Evolutionary conservation across 2,113 vertebrate genomes (phyloP).

Genomic region (Passer domesticus): DNA sequence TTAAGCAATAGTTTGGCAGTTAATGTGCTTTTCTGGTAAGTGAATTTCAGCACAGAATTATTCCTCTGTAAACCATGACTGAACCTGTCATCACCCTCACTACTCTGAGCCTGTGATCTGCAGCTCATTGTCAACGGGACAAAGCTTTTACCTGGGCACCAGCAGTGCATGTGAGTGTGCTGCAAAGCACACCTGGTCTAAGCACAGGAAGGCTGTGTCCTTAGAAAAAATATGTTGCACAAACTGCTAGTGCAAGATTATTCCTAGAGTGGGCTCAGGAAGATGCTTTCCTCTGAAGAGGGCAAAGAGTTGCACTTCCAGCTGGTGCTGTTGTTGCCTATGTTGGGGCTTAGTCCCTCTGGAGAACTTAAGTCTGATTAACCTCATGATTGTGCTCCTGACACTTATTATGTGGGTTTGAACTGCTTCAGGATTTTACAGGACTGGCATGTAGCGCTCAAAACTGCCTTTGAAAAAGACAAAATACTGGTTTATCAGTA

Average conservation of each 20-base stretch:
- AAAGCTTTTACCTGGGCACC: background rate
- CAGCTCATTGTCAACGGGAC: fast-evolving
- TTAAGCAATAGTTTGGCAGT: background rate
- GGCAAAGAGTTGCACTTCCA: background rate
- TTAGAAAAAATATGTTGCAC: background rate
- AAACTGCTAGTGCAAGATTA: background rate
- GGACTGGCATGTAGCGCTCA: fast-evolving
- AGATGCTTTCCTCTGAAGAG: background rate
- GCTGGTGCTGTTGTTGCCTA: background rate
- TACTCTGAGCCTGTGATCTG: background rate
- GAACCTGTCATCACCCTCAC: background rate
- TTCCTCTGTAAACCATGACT: background rate
- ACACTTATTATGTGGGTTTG: background rate
- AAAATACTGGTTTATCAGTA: background rate
- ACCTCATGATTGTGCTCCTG: background rate
- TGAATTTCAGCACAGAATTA: background rate
- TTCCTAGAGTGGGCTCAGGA: background rate
- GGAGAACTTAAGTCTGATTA: background rate
- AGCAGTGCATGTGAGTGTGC: background rate
- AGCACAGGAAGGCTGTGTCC: background rate
- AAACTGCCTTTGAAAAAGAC: background rate
- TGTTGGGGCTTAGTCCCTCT: background rate
- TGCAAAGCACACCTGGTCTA: background rate
- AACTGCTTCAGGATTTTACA: background rate
- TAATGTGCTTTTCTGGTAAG: background rate